A percentile compares a stretch with the other conserved stretches of the same genome.
Conservation (phyloP, 2,797 vertebrate genomes). For the Merluccius polli region DNA sequence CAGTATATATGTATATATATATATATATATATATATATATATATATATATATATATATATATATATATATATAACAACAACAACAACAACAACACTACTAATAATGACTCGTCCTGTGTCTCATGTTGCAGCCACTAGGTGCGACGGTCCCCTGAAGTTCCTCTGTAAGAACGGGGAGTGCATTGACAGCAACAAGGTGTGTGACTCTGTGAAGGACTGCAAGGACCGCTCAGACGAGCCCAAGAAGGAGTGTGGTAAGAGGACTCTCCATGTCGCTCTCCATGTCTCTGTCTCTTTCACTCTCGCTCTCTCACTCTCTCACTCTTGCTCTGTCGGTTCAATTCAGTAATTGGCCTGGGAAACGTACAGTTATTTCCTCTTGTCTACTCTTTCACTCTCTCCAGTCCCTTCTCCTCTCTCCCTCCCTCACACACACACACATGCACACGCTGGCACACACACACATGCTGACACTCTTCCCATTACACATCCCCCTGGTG, state of each 20-base stretch:
- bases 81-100: no score
- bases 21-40: no score
- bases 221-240: constrained; percentile 96
- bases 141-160: constrained; percentile 89
- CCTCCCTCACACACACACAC: background rate
- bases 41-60: no score
- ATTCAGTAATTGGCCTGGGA: background rate
- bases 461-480: background rate
- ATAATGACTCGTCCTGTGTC: background rate
- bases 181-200: constrained; percentile 90
- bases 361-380: background rate
- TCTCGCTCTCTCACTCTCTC: background rate
- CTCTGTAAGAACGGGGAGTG: constrained; percentile 96
- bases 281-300: background rate
- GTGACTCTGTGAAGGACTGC: constrained; percentile 91
- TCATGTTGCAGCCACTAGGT: constrained; percentile 80
- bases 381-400: background rate
- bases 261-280: background rate
- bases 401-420: background rate
- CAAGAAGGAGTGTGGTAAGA: constrained; percentile 93
- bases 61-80: no score
- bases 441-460: background rate
- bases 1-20: no score
- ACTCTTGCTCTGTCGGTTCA: background rate
- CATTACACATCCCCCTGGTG: background rate